Percentiles rank a stretch among this genome's conserved stretches.
Conservation (phyloP, 2,888 invertebrate genomes). For the Seira ritae region DNA sequence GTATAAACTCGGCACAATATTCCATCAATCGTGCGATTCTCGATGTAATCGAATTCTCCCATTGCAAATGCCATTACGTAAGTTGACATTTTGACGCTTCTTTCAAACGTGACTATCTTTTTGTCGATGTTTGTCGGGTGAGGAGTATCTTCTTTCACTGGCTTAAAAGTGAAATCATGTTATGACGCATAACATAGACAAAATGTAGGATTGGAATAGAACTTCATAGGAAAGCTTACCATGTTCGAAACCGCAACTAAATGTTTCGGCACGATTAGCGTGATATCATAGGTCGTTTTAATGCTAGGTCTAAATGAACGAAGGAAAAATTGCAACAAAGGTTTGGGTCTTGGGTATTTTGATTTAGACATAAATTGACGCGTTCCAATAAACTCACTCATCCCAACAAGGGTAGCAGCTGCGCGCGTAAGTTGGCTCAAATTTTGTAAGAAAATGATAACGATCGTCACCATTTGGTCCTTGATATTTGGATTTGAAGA, state of each 20-base stretch:
- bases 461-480: constrained; percentile 84
- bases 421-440: constrained; percentile 92
- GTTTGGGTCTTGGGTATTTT: no score
- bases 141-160: constrained; percentile 75
- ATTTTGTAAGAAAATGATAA: constrained; percentile 93
- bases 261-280: constrained; percentile 88
- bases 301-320: constrained; percentile 94
- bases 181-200: background rate
- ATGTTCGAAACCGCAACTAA: constrained; percentile 95
- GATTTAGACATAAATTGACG: no score
- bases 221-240: constrained; percentile 77
- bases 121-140: constrained; percentile 76
- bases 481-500: constrained; percentile 91
- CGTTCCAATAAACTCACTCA: no score
- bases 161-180: constrained; percentile 74
- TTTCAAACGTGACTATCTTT: constrained; percentile 83
- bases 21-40: constrained; percentile 76
- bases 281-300: constrained; percentile 95
- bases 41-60: constrained; percentile 79
- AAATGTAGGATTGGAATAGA: background rate
- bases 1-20: constrained; percentile 74
- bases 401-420: constrained; percentile 63
- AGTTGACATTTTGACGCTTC: constrained; percentile 79
- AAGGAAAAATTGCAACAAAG: no score
- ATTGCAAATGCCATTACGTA: constrained; percentile 80